These are phyloP conservation scores for Astreopora myriophthalma DNA, from an alignment of 64 coral and sea anemone genomes.

Conservation along the genomic window DNA sequence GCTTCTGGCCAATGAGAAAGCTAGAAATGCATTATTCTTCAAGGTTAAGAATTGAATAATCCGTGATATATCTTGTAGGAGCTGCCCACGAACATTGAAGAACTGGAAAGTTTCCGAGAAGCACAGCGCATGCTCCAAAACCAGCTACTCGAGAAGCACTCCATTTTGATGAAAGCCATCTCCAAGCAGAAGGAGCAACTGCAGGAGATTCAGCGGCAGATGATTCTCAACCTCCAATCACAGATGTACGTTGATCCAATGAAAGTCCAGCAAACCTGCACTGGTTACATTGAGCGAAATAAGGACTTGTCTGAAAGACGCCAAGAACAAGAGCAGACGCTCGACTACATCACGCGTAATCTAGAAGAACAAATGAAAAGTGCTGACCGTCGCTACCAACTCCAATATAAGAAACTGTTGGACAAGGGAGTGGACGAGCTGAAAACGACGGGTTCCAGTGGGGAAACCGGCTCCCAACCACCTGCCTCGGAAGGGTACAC, in stretches of 20 bases:
- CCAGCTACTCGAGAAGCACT: slow-evolving; percentile 77
- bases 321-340: slow-evolving; percentile 74
- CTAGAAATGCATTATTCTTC: neutral
- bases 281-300: slow-evolving; percentile 71
- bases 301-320: slow-evolving; percentile 71
- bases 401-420: slow-evolving; percentile 52
- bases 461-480: neutral
- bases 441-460: neutral
- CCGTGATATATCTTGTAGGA: slow-evolving; percentile 44
- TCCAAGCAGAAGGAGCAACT: slow-evolving; percentile 81
- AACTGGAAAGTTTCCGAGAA: slow-evolving; percentile 79
- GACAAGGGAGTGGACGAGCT: slow-evolving; percentile 26
- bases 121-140: slow-evolving; percentile 85
- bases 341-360: slow-evolving; percentile 53
- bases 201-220: slow-evolving; percentile 83
- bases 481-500: neutral
- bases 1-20: too few species aligned
- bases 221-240: slow-evolving; percentile 89
- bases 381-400: slow-evolving; percentile 57
- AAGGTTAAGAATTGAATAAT: neutral
- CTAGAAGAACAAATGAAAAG: slow-evolving; percentile 57
- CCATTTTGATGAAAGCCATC: slow-evolving; percentile 69
- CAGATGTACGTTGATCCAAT: slow-evolving; percentile 79
- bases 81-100: slow-evolving; percentile 57
- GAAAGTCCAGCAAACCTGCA: slow-evolving; percentile 74